Base-by-base conservation (phyloP, 2,888 invertebrate genomes). In the Melanotus villosus region DNA sequence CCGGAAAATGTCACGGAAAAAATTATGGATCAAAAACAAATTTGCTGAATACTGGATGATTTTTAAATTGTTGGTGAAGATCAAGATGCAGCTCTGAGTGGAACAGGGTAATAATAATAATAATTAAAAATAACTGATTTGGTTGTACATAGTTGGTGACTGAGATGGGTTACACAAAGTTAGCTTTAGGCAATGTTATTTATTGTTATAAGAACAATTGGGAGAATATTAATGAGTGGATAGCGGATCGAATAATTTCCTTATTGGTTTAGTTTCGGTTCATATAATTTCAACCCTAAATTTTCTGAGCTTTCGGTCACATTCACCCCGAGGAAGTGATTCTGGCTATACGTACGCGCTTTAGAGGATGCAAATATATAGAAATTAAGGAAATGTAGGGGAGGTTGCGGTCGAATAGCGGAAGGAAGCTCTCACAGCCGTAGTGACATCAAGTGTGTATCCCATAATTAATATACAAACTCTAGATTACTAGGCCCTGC, bases 381-480 rank as follows among this genome's bases (percentile, higher is more conserved):
- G 47, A 47, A 47, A 47, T 47, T 47, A 47, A 26, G 47, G 47
- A 47, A 47, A 23, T 26, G n/a, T 2, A 23, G 47, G 47, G 47
- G 26, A 26, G 47, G 47, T 12, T 47, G 21, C 26, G 47, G 47
- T 26, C 47, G 47, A 47, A 47, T 47, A 47, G 47, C 23, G 26
- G 47, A 47, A 47, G 47, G 47, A 47, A 47, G 23, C 47, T 18
- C 47, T 47, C 47, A 47, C 26, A 10, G 23, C 47, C 23, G 47
- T 47, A 47, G 47, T 47, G 47, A 47, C 47, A 47, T 47, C 23
- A 47, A 47, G 47, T 47, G 47, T 47, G 47, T 47, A 47, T 47
- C 26, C 26, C 47, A 23, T 47, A 47, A 47, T 47, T 47, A 47
- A 47, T 47, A 47, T 47, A 47, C 47, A 47, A 47, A 47, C 47